phyloP scores from a whole-genome alignment of 1,140 invertebrate genomes.

The Pentalonia nigronervosa region DNA sequence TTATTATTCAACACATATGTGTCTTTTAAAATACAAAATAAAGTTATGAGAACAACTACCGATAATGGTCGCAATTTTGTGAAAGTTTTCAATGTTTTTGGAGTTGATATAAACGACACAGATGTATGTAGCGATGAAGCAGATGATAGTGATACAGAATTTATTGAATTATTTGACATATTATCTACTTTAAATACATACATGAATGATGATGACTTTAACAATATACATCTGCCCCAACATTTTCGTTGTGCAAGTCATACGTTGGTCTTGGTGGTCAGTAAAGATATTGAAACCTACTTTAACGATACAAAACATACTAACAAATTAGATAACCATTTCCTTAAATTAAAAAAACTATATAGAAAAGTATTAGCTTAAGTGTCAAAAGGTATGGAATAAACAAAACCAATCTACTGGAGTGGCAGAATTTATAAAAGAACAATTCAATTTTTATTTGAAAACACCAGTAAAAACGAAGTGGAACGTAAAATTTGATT shows the following conservation, averaged over 20 bases:
- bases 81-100: neutral
- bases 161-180: neutral
- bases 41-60: neutral
- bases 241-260: neutral
- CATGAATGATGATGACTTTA: neutral
- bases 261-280: neutral
- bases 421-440: neutral
- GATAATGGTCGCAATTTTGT: slow-evolving; percentile 1
- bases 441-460: slow-evolving; percentile 1
- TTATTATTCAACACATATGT: neutral
- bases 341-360: neutral
- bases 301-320: neutral
- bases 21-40: neutral
- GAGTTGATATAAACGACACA: neutral
- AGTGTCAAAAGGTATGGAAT: neutral
- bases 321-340: neutral
- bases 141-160: neutral
- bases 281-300: neutral
- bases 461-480: neutral
- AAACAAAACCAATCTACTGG: neutral
- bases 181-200: neutral
- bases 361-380: neutral
- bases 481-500: neutral
- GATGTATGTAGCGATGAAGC: neutral
- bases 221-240: neutral